phyloP scores from a whole-genome alignment of 2,797 vertebrate genomes.

The Pyrocephalus nanus region DNA sequence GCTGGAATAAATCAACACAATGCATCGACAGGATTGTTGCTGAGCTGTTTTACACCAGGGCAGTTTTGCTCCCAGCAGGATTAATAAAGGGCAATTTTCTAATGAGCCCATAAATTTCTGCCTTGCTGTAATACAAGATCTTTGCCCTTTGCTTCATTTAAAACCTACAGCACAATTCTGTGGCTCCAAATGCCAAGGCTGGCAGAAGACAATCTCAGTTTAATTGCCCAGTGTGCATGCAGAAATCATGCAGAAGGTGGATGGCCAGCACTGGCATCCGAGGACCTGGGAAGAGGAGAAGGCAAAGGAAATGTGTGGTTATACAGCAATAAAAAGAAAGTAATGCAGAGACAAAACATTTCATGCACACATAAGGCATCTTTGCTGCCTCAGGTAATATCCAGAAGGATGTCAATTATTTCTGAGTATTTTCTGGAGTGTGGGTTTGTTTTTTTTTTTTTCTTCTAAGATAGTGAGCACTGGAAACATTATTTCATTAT shows the following conservation, averaged over 20 bases:
- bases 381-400: background rate
- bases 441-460: background rate
- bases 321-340: background rate
- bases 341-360: background rate
- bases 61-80: background rate
- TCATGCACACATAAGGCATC: background rate
- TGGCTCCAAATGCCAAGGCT: background rate
- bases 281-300: background rate
- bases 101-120: background rate
- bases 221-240: background rate
- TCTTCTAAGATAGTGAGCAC: background rate
- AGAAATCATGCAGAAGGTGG: background rate
- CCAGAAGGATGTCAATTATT: background rate
- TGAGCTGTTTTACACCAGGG: background rate
- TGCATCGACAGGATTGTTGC: background rate
- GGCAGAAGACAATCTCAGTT: background rate
- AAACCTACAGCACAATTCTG: background rate
- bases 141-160: constrained; percentile 13
- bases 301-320: background rate
- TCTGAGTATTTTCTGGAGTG: background rate
- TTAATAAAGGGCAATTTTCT: background rate
- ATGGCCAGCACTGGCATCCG: background rate
- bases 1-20: background rate
- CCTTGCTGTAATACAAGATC: background rate
- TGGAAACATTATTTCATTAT: background rate